phyloP scores from a whole-genome alignment of 2,113 vertebrate species.

The Pseudorasbora parva region DNA sequence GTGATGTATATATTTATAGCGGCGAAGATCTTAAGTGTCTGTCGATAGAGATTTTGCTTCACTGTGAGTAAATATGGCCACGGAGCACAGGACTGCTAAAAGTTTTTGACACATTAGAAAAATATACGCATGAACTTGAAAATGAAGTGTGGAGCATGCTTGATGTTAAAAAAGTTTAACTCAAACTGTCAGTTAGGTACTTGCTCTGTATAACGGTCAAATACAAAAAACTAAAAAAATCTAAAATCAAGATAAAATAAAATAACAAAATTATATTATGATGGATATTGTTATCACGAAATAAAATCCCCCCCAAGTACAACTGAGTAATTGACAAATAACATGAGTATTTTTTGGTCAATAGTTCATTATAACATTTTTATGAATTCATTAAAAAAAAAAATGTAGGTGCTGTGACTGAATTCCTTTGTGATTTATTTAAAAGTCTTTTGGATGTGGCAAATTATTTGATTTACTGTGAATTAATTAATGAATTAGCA shows the following conservation, averaged over 20 bases:
- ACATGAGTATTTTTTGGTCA: not conserved
- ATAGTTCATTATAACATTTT: not conserved
- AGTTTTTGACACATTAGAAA: not conserved
- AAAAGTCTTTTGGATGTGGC: not conserved
- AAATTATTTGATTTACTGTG: not conserved
- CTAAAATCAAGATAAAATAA: not conserved
- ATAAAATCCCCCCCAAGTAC: not conserved
- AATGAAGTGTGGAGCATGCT: not conserved
- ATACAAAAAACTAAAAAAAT: too few relatives aligned
- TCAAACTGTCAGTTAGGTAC: too few relatives aligned
- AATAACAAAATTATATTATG: not conserved
- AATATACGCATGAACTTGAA: not conserved
- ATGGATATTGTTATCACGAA: not conserved
- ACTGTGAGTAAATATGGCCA: not conserved
- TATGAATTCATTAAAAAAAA: too few relatives aligned
- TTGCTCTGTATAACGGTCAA: not conserved
- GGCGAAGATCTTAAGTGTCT: too few relatives aligned
- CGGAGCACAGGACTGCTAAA: not conserved
- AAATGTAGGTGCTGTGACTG: not conserved
- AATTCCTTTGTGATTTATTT: not conserved
- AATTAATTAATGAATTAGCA: not conserved
- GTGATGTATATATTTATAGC: not conserved
- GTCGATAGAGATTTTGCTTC: not conserved
- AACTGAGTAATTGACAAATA: not conserved
- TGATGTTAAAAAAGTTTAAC: not conserved